phyloP scores from a whole-genome alignment of 2,888 invertebrate species.

The Zygogramma bicolorata region DNA sequence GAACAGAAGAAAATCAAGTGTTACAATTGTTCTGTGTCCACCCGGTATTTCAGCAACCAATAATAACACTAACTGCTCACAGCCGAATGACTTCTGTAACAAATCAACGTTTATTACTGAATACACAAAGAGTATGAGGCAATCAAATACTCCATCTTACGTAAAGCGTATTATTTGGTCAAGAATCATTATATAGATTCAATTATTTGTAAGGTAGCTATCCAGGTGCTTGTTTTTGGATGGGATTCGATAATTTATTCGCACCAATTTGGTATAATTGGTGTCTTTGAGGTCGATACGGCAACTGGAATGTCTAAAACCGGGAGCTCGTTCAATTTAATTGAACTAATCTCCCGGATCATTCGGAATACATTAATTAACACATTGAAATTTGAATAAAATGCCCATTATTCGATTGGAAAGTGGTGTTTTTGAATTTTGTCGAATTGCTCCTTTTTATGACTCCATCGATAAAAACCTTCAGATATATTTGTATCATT shows the following conservation, averaged over 20 bases:
- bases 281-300: constrained; percentile 60
- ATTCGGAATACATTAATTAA: constrained; percentile 66
- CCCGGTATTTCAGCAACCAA: background rate
- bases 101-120: constrained; percentile 15
- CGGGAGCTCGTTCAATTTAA: constrained; percentile 65
- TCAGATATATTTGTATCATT: constrained; percentile 52
- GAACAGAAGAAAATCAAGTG: background rate
- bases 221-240: constrained; percentile 62
- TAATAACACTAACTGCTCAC: background rate
- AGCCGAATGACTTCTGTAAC: constrained; percentile 14
- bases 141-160: constrained; percentile 10
- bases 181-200: constrained; percentile 34
- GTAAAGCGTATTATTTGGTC: constrained; percentile 12
- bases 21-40: background rate
- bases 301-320: constrained; percentile 64
- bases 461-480: constrained; percentile 51
- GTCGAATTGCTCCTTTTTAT: constrained; percentile 52
- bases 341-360: constrained; percentile 64
- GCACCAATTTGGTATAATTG: constrained; percentile 64
- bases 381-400: constrained; percentile 67
- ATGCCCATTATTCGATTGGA: constrained; percentile 65
- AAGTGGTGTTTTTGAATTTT: constrained; percentile 59
- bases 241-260: constrained; percentile 64
- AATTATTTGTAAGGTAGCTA: constrained; percentile 46
- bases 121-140: constrained; percentile 14